phyloP scores from a whole-genome alignment of 1,140 invertebrate species.

The Atta texana region DNA sequence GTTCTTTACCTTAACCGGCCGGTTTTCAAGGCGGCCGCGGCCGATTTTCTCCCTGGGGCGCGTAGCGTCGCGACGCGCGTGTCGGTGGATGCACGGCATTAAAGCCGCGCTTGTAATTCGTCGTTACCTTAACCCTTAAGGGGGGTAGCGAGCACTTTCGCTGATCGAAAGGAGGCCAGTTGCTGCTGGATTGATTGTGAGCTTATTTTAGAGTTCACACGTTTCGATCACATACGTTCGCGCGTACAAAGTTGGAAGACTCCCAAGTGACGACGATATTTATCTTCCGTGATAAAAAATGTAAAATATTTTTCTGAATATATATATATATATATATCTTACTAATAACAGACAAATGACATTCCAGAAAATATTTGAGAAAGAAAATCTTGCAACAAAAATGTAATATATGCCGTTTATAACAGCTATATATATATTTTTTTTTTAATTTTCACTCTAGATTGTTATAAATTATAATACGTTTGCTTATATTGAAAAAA shows the following conservation, averaged over 20 bases:
- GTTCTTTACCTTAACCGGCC: slow-evolving; percentile 77
- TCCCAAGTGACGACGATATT: background rate
- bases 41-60: slow-evolving; percentile 1
- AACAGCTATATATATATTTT: background rate
- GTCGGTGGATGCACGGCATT: slow-evolving; percentile 38
- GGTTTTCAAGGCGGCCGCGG: slow-evolving; percentile 65
- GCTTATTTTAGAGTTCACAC: slow-evolving; percentile 24
- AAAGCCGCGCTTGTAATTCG: slow-evolving; percentile 56
- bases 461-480: slow-evolving; percentile 4
- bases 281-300: background rate
- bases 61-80: background rate
- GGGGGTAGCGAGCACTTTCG: slow-evolving; percentile 33
- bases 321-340: background rate
- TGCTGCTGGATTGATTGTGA: slow-evolving; percentile 1
- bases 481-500: background rate
- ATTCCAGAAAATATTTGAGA: background rate
- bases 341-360: background rate
- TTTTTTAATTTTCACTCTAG: slow-evolving; percentile 9
- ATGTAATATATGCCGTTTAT: background rate
- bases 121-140: slow-evolving; percentile 41
- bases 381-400: background rate
- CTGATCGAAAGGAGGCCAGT: slow-evolving; percentile 24
- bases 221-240: background rate
- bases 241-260: background rate
- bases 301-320: background rate